Percentiles rank a stretch among this genome's conserved stretches.
Evolutionary conservation across 2,113 vertebrate genomes (phyloP).

Genomic region (Tringa solitaria): DNA sequence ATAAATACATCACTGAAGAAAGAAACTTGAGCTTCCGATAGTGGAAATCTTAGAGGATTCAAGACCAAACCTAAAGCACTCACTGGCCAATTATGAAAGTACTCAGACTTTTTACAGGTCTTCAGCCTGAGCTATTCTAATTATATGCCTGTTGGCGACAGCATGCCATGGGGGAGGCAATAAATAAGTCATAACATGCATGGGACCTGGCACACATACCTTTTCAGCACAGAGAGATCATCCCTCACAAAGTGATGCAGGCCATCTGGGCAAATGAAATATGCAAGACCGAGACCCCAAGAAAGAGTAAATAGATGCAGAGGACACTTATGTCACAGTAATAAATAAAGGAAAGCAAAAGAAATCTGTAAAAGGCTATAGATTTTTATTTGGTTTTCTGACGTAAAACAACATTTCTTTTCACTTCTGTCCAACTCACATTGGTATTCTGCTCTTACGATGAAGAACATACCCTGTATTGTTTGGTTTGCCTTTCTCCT

Average conservation of each 20-base stretch:
- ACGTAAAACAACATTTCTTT: neutral
- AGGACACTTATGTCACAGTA: neutral
- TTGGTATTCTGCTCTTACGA: neutral
- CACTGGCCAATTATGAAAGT: conserved; percentile 14
- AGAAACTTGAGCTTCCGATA: neutral
- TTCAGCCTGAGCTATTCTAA: conserved; percentile 28
- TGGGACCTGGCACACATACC: conserved; percentile 14
- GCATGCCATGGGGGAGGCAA: conserved; percentile 18
- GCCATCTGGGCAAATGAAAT: conserved; percentile 30
- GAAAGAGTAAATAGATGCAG: conserved; percentile 22
- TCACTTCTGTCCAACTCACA: neutral
- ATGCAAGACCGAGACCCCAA: neutral
- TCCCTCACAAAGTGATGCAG: neutral
- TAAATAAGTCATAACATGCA: conserved; percentile 33
- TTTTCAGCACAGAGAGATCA: neutral
- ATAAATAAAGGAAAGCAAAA: conserved; percentile 4
- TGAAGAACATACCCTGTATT: neutral
- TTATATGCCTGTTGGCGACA: conserved; percentile 9
- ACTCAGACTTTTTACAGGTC: neutral
- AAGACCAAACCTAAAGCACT: neutral
- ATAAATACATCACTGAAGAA: neutral
- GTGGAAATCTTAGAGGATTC: neutral
- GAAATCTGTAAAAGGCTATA: neutral
- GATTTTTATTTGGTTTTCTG: neutral
- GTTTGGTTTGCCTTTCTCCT: neutral